These are phyloP conservation scores for Spongilla lacustris DNA, from an alignment of 37 sponge, comb jelly and placozoan species.

Conservation along the genomic window DNA sequence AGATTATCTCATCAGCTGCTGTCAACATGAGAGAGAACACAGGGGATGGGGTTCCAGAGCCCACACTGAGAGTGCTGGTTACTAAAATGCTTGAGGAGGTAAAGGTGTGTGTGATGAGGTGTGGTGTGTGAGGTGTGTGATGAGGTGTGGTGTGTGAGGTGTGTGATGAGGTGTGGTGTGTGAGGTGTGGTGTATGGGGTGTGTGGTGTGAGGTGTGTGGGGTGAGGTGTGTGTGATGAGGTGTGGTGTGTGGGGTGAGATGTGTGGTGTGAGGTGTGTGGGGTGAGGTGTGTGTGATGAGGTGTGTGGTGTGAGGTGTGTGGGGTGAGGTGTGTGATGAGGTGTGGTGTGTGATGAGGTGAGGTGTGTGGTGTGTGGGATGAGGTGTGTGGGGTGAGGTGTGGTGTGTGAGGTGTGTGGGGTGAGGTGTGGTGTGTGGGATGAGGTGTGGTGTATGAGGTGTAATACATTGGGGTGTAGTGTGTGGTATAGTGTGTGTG, in stretches of 20 bases:
- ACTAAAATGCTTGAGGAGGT: conserved; percentile 76
- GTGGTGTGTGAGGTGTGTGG: not conserved
- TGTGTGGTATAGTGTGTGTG: not conserved
- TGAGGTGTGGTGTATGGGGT: not conserved
- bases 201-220: not conserved
- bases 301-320: no score
- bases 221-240: not conserved
- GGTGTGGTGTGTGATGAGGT: conserved; percentile 17
- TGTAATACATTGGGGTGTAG: not conserved
- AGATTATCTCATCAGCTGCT: conserved; percentile 66
- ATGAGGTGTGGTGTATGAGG: no score
- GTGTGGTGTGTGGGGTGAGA: not conserved
- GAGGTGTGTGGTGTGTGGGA: conserved; percentile 4
- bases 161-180: no score
- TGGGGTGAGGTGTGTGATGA: conserved; percentile 9
- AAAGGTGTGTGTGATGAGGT: not conserved
- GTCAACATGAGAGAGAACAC: conserved; percentile 72
- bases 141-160: no score
- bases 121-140: conserved; percentile 27
- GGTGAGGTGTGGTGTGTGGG: not conserved
- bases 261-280: not conserved
- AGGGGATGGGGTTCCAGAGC: conserved; percentile 56
- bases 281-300: no score
- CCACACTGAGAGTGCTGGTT: conserved; percentile 52
- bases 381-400: not conserved